phyloP scores from a whole-genome alignment of 2,113 vertebrate genomes.

The Onychorhynchus coronatus region DNA sequence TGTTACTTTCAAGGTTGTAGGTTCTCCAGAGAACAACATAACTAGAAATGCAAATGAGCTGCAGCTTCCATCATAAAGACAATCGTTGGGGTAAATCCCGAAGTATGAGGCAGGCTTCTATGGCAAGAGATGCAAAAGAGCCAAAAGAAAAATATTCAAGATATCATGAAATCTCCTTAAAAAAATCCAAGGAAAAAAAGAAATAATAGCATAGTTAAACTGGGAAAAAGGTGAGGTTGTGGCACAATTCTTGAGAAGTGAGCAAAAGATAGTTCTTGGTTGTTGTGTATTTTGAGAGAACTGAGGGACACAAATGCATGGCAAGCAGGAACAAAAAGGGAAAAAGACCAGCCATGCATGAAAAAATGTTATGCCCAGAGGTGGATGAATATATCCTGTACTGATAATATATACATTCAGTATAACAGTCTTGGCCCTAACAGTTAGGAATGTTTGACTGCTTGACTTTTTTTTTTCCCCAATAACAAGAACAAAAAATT shows the following conservation, averaged over 20 bases:
- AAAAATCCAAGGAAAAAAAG: background rate
- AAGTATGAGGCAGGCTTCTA: background rate
- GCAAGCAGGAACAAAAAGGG: background rate
- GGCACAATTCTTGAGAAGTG: background rate
- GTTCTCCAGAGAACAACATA: background rate
- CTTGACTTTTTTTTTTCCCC: background rate
- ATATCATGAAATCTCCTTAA: background rate
- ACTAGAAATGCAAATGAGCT: background rate
- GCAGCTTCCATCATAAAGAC: background rate
- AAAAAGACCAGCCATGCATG: background rate
- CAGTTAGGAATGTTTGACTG: background rate
- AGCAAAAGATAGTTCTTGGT: background rate
- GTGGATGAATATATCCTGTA: background rate
- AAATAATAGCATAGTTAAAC: background rate
- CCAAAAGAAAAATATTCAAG: background rate
- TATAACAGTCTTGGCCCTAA: background rate
- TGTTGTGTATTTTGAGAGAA: background rate
- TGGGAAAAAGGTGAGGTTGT: background rate
- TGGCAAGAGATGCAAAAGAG: background rate
- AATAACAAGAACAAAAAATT: background rate
- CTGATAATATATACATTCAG: background rate
- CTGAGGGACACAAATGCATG: background rate
- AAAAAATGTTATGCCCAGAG: background rate
- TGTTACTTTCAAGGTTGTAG: background rate
- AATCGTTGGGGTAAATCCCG: accelerated